These are phyloP conservation scores for Octonoba sinensis DNA, from an alignment of 2,888 invertebrate genomes.

Conservation along the genomic window DNA sequence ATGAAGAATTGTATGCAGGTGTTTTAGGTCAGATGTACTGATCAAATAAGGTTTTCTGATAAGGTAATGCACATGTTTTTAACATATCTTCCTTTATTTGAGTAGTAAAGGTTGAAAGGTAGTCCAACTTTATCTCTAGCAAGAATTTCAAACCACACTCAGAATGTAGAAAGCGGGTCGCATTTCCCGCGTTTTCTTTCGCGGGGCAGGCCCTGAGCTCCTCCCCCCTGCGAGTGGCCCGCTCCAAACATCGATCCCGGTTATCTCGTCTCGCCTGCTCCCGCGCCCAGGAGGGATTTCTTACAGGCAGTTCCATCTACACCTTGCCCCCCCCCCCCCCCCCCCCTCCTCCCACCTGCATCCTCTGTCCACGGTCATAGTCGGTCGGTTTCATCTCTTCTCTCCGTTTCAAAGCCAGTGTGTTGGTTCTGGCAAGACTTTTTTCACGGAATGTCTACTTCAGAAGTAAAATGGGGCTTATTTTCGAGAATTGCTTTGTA, in stretches of 20 bases:
- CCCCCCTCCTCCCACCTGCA: not conserved
- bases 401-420: not conserved
- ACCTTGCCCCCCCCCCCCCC: not conserved
- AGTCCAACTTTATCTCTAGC: no score
- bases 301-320: not conserved
- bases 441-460: no score
- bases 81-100: no score
- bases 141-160: not conserved
- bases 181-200: not conserved
- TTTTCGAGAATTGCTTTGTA: no score
- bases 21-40: no score
- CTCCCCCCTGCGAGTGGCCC: constrained; percentile 59
- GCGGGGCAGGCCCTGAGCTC: constrained; percentile 21
- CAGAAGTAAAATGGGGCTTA: no score
- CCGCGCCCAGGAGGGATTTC: constrained; percentile 2
- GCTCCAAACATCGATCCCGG: constrained; percentile 54
- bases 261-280: constrained; percentile 10
- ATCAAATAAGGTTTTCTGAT: no score
- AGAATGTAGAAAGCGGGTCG: not conserved
- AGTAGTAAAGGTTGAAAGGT: no score
- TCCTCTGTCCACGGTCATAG: not conserved
- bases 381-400: not conserved
- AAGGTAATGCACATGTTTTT: no score
- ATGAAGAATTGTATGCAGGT: no score
- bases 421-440: no score